Evolutionary conservation across 2,113 vertebrate species (phyloP), one percentile per base, ranked within the genome.

Genomic region (Amphilophus citrinellus): DNA sequence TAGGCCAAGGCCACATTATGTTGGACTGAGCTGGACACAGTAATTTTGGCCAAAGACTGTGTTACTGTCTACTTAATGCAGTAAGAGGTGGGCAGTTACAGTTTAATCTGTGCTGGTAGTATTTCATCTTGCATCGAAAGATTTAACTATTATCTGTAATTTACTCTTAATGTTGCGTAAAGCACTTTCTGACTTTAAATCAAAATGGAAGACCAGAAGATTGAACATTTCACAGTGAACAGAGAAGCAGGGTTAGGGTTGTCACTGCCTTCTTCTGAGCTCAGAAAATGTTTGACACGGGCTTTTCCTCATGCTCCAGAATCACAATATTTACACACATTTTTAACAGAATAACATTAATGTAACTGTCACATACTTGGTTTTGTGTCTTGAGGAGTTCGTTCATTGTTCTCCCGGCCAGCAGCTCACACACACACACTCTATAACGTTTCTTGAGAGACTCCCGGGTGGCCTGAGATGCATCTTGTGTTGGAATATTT

Each of bases 321-420:
- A 62, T 88, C 83, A 76, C 85, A 90, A 59, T 92, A 89, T 92
- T 92, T 92, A 90, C 76, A 81, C 50, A 76, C 76, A 35, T 20
- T 84, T 81, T 83, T 82, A 76, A 85, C 56, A 78, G 56, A 78
- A 79, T 50, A 47, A 61, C 63, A 24, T 75, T 0, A 35, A 27
- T n/a, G 47, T 56, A 35, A 32, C 18, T 73, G 47, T 56, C 32
- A n/a, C 6, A 1, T 6, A n/a, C 27, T n/a, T 50, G 5, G 10
- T 56, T 56, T 50, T 35, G 47, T 56, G 10, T 35, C 27, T 9
- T 73, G 53, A 35, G 17, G 68, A 35, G 47, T n/a, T 73, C 53
- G 35, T 73, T 73, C n/a, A 47, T 10, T 35, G 24, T 32, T 73
- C 47, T 56, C 2, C 56, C 47, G 47, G 30, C 32, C 47, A 56